Evolutionary conservation across 2,888 invertebrate genomes (phyloP).

Genomic region (Agrotis ipsilon): DNA sequence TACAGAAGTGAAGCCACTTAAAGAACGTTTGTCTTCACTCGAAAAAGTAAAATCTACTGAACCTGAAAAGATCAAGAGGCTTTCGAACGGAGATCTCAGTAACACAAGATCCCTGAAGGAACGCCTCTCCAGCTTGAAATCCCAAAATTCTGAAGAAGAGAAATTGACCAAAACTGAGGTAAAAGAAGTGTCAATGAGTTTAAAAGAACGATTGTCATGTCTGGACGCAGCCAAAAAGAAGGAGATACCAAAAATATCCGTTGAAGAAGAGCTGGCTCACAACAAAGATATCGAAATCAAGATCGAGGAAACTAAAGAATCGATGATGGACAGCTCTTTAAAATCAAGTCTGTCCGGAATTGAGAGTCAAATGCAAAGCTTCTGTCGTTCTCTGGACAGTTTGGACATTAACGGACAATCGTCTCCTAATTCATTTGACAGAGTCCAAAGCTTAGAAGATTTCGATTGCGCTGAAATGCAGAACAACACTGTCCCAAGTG

Average conservation of each 20-base stretch:
- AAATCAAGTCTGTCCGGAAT: slow-evolving; percentile 85
- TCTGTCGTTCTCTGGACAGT: slow-evolving; percentile 92
- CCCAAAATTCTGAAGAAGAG: slow-evolving; percentile 87
- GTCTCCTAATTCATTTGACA: slow-evolving; percentile 91
- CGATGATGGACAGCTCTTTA: slow-evolving; percentile 78
- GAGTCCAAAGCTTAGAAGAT: slow-evolving; percentile 93
- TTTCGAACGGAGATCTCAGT: slow-evolving; percentile 86
- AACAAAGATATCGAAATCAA: slow-evolving; percentile 77
- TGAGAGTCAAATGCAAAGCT: slow-evolving; percentile 91
- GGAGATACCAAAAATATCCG: slow-evolving; percentile 86
- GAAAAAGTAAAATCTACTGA: slow-evolving; percentile 90
- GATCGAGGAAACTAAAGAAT: slow-evolving; percentile 75
- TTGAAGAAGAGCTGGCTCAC: slow-evolving; percentile 79
- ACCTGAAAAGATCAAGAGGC: slow-evolving; percentile 85
- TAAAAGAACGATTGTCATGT: slow-evolving; percentile 89
- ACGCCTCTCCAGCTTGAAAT: slow-evolving; percentile 86
- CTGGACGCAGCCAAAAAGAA: slow-evolving; percentile 89
- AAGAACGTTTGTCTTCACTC: slow-evolving; percentile 92
- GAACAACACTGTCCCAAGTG: slow-evolving; percentile 90
- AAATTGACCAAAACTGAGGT: slow-evolving; percentile 81
- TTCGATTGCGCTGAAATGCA: slow-evolving; percentile 92
- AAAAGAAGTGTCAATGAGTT: slow-evolving; percentile 88
- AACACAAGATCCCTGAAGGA: slow-evolving; percentile 88
- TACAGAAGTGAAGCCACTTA: slow-evolving; percentile 92
- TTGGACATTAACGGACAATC: slow-evolving; percentile 91